Evolutionary conservation across 1,140 invertebrate genomes (phyloP).

Genomic region (Drosophila funebris): DNA sequence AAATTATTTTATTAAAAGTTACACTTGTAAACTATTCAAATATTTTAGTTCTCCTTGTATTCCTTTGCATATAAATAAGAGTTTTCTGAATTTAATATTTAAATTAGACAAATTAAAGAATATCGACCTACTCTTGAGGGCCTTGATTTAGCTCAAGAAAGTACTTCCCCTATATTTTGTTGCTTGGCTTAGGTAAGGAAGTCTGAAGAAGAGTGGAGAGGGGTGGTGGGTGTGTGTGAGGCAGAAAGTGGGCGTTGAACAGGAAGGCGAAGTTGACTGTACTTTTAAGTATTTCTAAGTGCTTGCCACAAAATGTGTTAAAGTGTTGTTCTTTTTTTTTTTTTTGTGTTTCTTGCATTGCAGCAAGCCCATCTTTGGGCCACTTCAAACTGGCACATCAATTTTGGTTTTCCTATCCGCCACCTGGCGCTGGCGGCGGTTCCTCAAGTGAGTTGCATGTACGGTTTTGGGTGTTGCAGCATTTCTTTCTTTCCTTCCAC

Average conservation of each 20-base stretch:
- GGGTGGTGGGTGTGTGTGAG: too few species aligned
- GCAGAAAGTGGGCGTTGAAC: too few species aligned
- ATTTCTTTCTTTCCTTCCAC: conserved; percentile 15
- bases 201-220: not conserved
- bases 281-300: not conserved
- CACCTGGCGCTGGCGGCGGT: conserved; percentile 86
- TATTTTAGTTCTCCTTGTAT: too few species aligned
- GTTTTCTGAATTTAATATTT: too few species aligned
- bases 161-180: not conserved
- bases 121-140: too few species aligned
- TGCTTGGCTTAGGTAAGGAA: not conserved
- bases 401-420: conserved; percentile 89
- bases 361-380: conserved; percentile 79
- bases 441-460: conserved; percentile 83
- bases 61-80: too few species aligned
- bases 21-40: too few species aligned
- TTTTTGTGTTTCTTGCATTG: conserved; percentile 13
- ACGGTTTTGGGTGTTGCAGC: conserved; percentile 40
- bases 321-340: not conserved
- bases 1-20: too few species aligned
- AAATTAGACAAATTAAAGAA: not conserved
- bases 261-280: not conserved
- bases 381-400: conserved; percentile 87
- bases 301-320: not conserved
- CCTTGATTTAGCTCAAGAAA: too few species aligned